Evolutionary conservation across 2,888 invertebrate genomes (phyloP), one percentile per base, ranked within the genome.

Genomic region (Allophyes oxyacanthae): DNA sequence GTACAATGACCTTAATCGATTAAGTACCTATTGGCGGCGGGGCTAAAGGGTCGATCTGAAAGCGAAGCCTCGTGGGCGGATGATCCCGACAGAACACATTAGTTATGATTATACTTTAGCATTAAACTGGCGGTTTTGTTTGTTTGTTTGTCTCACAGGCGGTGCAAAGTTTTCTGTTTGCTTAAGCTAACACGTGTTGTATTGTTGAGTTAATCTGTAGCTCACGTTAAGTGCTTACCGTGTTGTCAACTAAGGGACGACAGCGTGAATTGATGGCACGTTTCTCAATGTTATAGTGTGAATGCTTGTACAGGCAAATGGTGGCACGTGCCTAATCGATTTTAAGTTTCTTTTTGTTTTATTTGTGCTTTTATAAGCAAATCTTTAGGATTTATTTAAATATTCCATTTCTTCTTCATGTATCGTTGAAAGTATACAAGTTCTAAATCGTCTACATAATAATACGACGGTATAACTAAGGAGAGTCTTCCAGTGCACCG

Each of bases 1-100:
- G 63, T 62, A 61, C 61, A 70, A 59, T 64, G 62, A 73, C 68
- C 71, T 60, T 72, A 71, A 71, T 71, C 65, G 67, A 75, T 72
- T 58, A 72, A 61, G 56, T 60, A 63, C 61, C 64, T 65, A 64
- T 61, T 63, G 65, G 54, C n/a, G 46, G 30, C 14, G 32, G 49
- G 51, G 59, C 50, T 43, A 34, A 66, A 67, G 61, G 68, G 71
- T 68, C 57, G 54, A 44, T 20, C 20, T 54, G n/a, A 51, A 62
- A 53, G 51, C 30, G 28, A 50, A 41, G 30, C 30, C 41, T 45
- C 42, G 64, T 48, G 26, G 43, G 40, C 11, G 64, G 32, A 15
- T 43, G 43, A 72, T 55, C 43, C 38, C 15, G 42, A 61, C 41
- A 65, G 55, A 55, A 55, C 51, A 62, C 38, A 60, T 46, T 54